Percentiles rank a stretch among this genome's conserved stretches.
Conservation (phyloP, 2,888 invertebrate species). For the Eurytoma californica region DNA sequence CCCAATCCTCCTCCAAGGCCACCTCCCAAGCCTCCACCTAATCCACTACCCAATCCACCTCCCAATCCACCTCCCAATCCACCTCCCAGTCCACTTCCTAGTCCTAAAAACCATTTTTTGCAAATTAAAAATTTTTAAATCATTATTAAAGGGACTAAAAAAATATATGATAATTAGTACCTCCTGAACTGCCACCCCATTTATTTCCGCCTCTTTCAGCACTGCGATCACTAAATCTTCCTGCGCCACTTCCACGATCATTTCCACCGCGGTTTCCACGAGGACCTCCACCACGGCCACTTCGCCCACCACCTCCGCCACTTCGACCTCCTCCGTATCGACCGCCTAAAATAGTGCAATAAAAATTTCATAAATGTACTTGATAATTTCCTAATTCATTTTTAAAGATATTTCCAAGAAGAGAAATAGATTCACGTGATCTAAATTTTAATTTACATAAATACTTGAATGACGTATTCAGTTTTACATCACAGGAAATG, state of each 20-base stretch:
- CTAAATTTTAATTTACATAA: too few species aligned
- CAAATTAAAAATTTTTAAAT: too few species aligned
- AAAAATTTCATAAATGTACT: too few species aligned
- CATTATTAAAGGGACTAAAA: not conserved
- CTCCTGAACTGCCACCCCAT: constrained; percentile 62
- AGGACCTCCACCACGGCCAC: constrained; percentile 59
- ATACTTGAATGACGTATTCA: too few species aligned
- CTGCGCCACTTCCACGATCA: constrained; percentile 68
- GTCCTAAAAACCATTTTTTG: too few species aligned
- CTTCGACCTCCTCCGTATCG: constrained; percentile 68
- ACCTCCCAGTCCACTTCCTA: constrained; percentile 54
- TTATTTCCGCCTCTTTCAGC: constrained; percentile 67
- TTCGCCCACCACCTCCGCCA: constrained; percentile 66
- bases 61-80: constrained; percentile 58
- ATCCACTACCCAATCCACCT: too few species aligned
- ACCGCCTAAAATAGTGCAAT: constrained; percentile 62
- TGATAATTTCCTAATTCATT: too few species aligned
- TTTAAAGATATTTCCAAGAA: too few species aligned
- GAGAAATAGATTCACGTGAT: too few species aligned
- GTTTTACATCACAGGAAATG: too few species aligned
- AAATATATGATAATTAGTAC: not conserved
- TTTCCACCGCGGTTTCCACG: constrained; percentile 67
- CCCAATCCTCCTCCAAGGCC: constrained; percentile 58
- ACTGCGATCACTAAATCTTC: constrained; percentile 65
- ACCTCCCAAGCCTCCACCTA: constrained; percentile 52